Evolutionary conservation across 2,888 invertebrate genomes (phyloP).

Genomic region (Meiosimyza platycephala): DNA sequence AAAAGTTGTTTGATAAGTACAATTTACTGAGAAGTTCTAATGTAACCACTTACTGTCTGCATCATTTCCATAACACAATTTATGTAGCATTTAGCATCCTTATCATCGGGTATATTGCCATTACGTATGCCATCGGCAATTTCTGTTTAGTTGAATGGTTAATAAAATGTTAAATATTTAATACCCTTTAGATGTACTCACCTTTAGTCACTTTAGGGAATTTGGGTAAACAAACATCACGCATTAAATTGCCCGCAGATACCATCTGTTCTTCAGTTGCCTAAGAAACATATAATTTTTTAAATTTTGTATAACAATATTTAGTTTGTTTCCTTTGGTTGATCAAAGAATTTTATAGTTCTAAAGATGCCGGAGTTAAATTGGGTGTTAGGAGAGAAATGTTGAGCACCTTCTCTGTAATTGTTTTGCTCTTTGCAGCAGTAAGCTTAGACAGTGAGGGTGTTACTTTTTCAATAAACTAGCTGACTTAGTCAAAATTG

Average conservation of each 20-base stretch:
- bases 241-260: conserved; percentile 73
- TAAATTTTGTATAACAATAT: too few species aligned
- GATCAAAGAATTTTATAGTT: neutral
- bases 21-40: neutral
- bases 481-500: too few species aligned
- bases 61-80: conserved; percentile 69
- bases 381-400: neutral
- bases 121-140: conserved; percentile 57
- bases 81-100: conserved; percentile 69
- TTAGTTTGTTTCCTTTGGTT: too few species aligned
- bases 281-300: conserved; percentile 42
- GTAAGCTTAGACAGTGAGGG: too few species aligned
- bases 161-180: neutral
- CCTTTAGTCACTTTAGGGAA: conserved; percentile 61
- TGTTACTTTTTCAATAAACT: too few species aligned
- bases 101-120: conserved; percentile 59
- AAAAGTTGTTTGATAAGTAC: neutral
- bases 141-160: conserved; percentile 42
- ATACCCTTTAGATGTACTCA: neutral
- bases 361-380: neutral
- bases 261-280: conserved; percentile 72
- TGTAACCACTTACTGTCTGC: conserved; percentile 68
- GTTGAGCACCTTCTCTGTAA: too few species aligned
- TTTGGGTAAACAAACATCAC: conserved; percentile 76
- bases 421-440: too few species aligned